A percentile compares a stretch with the other conserved stretches of the same genome.
Conservation (phyloP, 2,113 vertebrate species). For the Phainopepla nitens region DNA sequence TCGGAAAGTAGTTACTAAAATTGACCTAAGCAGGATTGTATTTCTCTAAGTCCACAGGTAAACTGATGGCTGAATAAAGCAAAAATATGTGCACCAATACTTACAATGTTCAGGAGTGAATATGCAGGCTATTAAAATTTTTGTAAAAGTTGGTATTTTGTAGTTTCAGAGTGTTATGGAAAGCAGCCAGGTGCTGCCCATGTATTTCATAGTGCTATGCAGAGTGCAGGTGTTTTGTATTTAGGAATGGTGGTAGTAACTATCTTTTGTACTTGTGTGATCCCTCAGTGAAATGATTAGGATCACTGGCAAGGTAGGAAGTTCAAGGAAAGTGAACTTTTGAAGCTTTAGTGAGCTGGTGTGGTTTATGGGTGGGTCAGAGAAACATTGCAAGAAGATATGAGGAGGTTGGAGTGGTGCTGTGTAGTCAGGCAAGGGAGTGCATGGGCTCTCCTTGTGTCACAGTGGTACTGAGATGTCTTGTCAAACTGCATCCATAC, state of each 20-base stretch:
- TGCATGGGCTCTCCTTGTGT: neutral
- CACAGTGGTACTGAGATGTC: neutral
- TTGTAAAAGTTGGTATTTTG: neutral
- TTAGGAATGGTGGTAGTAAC: neutral
- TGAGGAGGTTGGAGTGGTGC: neutral
- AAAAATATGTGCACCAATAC: neutral
- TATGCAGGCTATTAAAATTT: neutral
- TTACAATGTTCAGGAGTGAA: neutral
- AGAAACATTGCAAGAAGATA: neutral
- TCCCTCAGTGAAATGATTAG: neutral
- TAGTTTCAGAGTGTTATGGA: neutral
- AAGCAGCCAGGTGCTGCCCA: neutral
- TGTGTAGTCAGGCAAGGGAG: neutral
- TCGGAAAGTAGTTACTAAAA: neutral
- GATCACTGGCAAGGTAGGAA: neutral
- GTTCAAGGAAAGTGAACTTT: neutral
- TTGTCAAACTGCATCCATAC: fast-evolving
- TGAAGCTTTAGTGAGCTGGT: neutral
- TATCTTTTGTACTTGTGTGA: neutral
- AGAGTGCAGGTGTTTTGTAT: neutral
- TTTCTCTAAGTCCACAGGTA: neutral
- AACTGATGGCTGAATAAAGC: neutral
- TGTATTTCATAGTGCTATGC: neutral
- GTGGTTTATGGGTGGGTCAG: neutral
- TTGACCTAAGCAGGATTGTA: neutral